Evolutionary conservation across 2,797 vertebrate genomes (phyloP), one percentile per base, ranked within the genome.

Genomic region (Acanthiza pusilla): DNA sequence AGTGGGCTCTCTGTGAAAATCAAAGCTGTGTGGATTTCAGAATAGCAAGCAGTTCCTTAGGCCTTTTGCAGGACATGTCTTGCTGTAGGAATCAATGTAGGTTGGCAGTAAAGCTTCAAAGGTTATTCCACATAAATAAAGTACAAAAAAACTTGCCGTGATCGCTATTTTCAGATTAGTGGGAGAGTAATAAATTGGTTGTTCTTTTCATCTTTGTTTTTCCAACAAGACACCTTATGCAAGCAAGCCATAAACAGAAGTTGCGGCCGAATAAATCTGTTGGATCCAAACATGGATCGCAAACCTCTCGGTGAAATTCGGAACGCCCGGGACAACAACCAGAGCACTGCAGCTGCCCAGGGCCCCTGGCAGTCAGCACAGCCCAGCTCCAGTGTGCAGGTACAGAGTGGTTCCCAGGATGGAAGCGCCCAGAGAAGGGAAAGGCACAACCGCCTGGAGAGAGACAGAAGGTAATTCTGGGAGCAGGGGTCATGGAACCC

Each of bases 391-490:
- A 95, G 93, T 9, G 36, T 96, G 89, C 96, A 95, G 83, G 25
- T 50, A 5, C 97, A 60, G 42, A 85, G 93, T 61, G 96, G 94
- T 88, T 62, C 72, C 10, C 96, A 89, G 88, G 87, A 93, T 17
- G 97, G 98, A 16, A 54, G 88, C 11, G 97, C 96, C 34, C 98
- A 98, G 95, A 98, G 98, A 15, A 97, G 98, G 80, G 99, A 99
- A 85, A 98, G 96, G 55, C 99, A 99, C 95, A 99, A 99, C 97
- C 98, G 98, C 65, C 98, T 98, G 98, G 98, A 98, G 94, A 97
- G 98, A 93, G 98, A 98, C 65, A 96, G 98, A 66, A 98, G 98
- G 98, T 98, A 95, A 96, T 30, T 7, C 16, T 45, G 1, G 4
- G 45, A 65, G 72, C 63, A 19, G 13, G 7, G 40, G 17, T 13